Conservation (phyloP, 2,888 invertebrate species). For the Agonopterix alstromeriana region DNA sequence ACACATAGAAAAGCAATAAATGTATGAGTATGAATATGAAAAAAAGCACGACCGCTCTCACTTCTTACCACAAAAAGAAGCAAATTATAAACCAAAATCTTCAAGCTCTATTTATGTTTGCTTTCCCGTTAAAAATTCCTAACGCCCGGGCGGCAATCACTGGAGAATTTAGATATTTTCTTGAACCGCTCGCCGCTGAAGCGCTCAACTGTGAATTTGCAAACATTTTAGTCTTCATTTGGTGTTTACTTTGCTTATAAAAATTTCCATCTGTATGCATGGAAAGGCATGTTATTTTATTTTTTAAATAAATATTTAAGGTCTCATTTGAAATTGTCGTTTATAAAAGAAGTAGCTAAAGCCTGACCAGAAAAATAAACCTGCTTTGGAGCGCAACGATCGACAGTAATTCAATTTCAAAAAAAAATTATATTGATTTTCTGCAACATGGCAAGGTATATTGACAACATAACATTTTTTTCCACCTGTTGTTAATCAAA, state of each 20-base stretch:
- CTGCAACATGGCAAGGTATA: too few species aligned
- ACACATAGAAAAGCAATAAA: too few species aligned
- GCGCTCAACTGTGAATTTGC: slow-evolving; percentile 47
- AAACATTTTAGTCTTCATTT: slow-evolving; percentile 67
- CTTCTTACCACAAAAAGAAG: too few species aligned
- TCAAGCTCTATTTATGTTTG: neutral
- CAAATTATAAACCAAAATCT: neutral
- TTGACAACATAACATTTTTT: too few species aligned
- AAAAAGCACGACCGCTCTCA: too few species aligned
- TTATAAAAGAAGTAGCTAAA: too few species aligned
- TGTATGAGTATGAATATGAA: too few species aligned
- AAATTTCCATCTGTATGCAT: slow-evolving; percentile 37
- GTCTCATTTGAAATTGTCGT: neutral
- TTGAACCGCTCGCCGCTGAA: slow-evolving; percentile 17
- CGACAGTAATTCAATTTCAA: too few species aligned
- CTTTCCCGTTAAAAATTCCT: neutral
- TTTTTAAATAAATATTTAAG: slow-evolving; percentile 16
- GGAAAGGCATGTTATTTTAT: slow-evolving; percentile 11
- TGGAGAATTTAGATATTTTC: slow-evolving; percentile 23
- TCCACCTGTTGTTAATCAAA: too few species aligned
- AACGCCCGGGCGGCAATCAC: slow-evolving; percentile 13
- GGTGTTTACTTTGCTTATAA: slow-evolving; percentile 60
- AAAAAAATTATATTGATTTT: too few species aligned
- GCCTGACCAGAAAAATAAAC: too few species aligned
- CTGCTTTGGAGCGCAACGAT: too few species aligned